Percentiles rank a stretch among this genome's conserved stretches.
Conservation (phyloP, 2,888 invertebrate genomes). For the Hartigia nigra region DNA sequence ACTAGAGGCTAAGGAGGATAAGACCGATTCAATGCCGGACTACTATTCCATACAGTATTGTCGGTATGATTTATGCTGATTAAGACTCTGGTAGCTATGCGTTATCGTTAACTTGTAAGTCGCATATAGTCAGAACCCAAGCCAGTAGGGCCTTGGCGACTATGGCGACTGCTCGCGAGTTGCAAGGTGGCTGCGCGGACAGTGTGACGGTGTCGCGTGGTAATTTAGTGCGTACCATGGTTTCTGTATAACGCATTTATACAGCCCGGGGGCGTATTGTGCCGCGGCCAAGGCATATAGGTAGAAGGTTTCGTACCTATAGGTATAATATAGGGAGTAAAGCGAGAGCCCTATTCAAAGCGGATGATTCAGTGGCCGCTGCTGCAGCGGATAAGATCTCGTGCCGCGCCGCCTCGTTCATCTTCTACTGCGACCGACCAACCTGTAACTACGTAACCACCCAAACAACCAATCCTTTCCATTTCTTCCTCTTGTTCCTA, state of each 20-base stretch:
- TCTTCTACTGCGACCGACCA: conserved; percentile 49
- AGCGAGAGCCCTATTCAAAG: conserved; percentile 61
- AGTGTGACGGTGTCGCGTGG: conserved; percentile 40
- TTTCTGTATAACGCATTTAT: conserved; percentile 50
- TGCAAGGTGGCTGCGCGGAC: conserved; percentile 41
- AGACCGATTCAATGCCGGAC: conserved; percentile 1
- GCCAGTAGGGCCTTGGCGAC: neutral
- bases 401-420: conserved; percentile 56
- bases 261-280: conserved; percentile 39
- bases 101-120: conserved; percentile 62
- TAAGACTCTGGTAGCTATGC: conserved; percentile 61
- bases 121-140: conserved; percentile 28
- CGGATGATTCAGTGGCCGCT: conserved; percentile 65
- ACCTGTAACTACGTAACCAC: conserved; percentile 58
- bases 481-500: conserved; percentile 29
- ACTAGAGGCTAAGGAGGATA: neutral
- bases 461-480: conserved; percentile 37
- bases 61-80: conserved; percentile 65
- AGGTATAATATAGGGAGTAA: conserved; percentile 58
- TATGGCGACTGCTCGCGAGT: conserved; percentile 26
- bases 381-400: conserved; percentile 64
- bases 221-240: conserved; percentile 54
- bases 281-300: conserved; percentile 36
- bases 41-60: conserved; percentile 36
- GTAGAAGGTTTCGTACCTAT: conserved; percentile 49